Base-by-base conservation (phyloP, 2,797 vertebrate genomes). In the Sebastes jordani region DNA sequence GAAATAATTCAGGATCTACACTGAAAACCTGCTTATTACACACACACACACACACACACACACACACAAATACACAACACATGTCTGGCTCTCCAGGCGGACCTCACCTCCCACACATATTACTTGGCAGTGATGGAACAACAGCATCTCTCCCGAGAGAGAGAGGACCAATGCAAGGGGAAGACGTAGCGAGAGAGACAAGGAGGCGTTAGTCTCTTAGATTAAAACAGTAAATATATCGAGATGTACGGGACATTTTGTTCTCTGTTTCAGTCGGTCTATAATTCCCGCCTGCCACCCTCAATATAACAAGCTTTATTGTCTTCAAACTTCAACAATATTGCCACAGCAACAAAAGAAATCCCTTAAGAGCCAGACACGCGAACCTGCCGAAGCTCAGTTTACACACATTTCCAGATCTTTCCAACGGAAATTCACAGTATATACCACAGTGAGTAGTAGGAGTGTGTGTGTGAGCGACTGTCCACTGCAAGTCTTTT, bases 171-270 rank as follows among this genome's bases (percentile, higher is more conserved):
- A 72, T 67, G 59, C 71, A 78, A 87, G 42, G 29, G 32, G 55
- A 80, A 82, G 70, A 80, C 78, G 79, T 16, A 82, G 70, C 46
- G 5, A 76, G 80, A 82, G 74, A 88, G 84, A 89, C 89, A 81
- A 70, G 83, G 86, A 91, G 88, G 82, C 80, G 82, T 92, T 76
- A 63, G 84, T 88, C 88, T 90, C 87, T 89, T 76, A 84, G 89
- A 93, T 91, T 91, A 91, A 93, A 91, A 85, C 86, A 88, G 88
- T 88, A 92, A 91, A 90, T 92, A 88, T 88, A 88, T 82, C n/a
- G 27, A 82, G 65, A 92, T 74, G 77, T 81, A 76, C 71, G 71
- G 87, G 87, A 91, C 86, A 71, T 74, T 86, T 69, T 73, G 80
- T 90, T 87, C 86, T 78, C 58, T 23, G 46, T 80, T 81, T 88